Conservation (phyloP, 2,888 invertebrate species). For the Anodontia alba region DNA sequence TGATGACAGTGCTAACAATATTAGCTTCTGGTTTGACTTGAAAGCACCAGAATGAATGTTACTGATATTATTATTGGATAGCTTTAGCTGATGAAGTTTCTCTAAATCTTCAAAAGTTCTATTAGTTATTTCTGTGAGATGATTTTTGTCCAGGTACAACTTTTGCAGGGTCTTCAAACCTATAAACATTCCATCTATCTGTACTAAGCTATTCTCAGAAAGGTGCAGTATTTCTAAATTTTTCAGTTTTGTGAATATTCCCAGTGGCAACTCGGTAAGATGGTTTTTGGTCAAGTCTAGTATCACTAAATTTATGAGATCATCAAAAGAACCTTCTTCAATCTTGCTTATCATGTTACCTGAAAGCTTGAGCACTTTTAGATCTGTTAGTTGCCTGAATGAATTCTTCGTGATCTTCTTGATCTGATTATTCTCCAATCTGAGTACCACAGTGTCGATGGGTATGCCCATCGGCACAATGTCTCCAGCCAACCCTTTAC, state of each 20-base stretch:
- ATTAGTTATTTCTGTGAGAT: slow-evolving; percentile 49
- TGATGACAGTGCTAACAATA: slow-evolving; percentile 54
- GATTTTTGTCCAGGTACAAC: slow-evolving; percentile 65
- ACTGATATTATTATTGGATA: slow-evolving; percentile 68
- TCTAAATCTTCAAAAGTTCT: slow-evolving; percentile 57
- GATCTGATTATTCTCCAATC: slow-evolving; percentile 49
- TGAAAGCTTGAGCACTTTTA: slow-evolving; percentile 44
- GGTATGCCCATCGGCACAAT: background rate
- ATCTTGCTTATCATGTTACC: slow-evolving; percentile 50
- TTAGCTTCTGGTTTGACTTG: slow-evolving; percentile 49
- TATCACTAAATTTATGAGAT: slow-evolving; percentile 9
- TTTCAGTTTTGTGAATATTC: slow-evolving; percentile 42
- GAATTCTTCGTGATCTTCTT: background rate
- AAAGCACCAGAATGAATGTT: slow-evolving; percentile 64
- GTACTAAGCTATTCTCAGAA: slow-evolving; percentile 88
- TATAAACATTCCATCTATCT: slow-evolving; percentile 86
- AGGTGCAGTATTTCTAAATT: slow-evolving; percentile 87
- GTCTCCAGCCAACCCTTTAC: background rate
- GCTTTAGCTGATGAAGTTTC: slow-evolving; percentile 64
- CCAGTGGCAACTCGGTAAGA: slow-evolving; percentile 30
- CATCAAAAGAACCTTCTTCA: slow-evolving; percentile 40
- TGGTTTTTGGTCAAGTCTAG: slow-evolving; percentile 49
- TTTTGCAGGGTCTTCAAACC: slow-evolving; percentile 55
- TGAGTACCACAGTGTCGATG: slow-evolving; percentile 14
- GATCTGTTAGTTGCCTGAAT: background rate